These are phyloP conservation scores for Tragelaphus buxtoni DNA, from an alignment of 2,113 vertebrate species.

Conservation along the genomic window DNA sequence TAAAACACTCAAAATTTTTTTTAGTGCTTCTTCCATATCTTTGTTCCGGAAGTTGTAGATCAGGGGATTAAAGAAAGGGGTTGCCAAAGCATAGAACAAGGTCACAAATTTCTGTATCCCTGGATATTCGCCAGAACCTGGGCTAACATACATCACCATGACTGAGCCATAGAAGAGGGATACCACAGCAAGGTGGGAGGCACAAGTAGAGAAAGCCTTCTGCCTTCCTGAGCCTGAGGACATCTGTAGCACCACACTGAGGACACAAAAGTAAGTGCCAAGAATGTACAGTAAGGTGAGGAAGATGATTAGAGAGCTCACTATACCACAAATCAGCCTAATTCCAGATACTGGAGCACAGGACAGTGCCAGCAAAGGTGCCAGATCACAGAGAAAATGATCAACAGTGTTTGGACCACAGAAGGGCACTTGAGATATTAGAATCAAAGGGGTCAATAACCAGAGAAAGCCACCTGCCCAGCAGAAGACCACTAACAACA, in stretches of 20 bases:
- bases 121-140: not conserved
- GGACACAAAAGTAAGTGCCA: slow-evolving; percentile 1
- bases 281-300: slow-evolving; percentile 37
- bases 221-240: not conserved
- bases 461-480: slow-evolving; percentile 42
- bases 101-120: slow-evolving; percentile 37
- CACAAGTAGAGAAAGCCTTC: slow-evolving; percentile 41
- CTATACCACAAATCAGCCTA: not conserved
- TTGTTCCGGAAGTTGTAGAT: slow-evolving; percentile 35
- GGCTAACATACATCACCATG: slow-evolving; percentile 30
- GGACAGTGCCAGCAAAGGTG: slow-evolving; percentile 8
- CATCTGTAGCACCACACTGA: not conserved
- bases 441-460: not conserved
- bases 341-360: slow-evolving; percentile 8
- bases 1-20: not conserved
- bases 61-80: slow-evolving; percentile 18
- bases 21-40: slow-evolving; percentile 37
- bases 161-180: slow-evolving; percentile 49
- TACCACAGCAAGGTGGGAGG: slow-evolving; percentile 41
- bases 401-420: slow-evolving; percentile 35
- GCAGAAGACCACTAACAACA: not conserved
- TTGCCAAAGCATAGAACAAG: slow-evolving; percentile 26
- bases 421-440: slow-evolving; percentile 8
- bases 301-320: slow-evolving; percentile 30
- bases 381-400: slow-evolving; percentile 45